Evolutionary conservation across 2,797 vertebrate species (phyloP), one percentile per base, ranked within the genome.

Genomic region (Gadopsis marmoratus): DNA sequence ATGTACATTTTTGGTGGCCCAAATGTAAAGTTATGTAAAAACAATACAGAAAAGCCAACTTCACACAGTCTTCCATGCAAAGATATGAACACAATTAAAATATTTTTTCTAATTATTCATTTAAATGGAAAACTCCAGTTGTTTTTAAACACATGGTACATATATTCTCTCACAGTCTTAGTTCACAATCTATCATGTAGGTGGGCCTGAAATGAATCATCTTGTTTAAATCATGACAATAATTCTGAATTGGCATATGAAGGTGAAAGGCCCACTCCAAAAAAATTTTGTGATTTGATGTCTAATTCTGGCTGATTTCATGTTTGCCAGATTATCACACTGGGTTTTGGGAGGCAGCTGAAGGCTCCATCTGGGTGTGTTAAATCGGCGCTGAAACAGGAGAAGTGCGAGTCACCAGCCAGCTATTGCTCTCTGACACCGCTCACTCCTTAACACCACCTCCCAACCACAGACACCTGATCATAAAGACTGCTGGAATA

Each of bases 361-460:
- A 88, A 74, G 61, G 76, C 85, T 94, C 86, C 77, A 89, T 92
- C 88, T 93, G 91, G 48, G 81, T 81, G 65, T 58, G 79, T 91
- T 93, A 91, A 94, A 95, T 92, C 86, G 90, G 90, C 95, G 79
- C 86, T 88, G 88, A 89, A 93, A 93, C 81, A 16, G 79, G 91
- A 93, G 91, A 91, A 72, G 83, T 26, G 67, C 71, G 90, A 92
- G 90, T 88, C 82, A 50, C 63, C 7, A 37, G 90, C 91, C 90
- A 92, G 90, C 91, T 94, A 92, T 90, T 92, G 89, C 81, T 82
- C 78, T 88, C 75, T 76, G 88, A 86, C 86, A 87, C 86, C 73
- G 59, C 64, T 79, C 83, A 17, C 74, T 89, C 69, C 59, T 84
- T 68, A 78, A 78, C 75, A 37, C 79, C 71, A 74, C 73, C 51